These are phyloP conservation scores for Stichopus chloronotus DNA, from an alignment of 35 echinoderm and acorn worm genomes.

Conservation along the genomic window DNA sequence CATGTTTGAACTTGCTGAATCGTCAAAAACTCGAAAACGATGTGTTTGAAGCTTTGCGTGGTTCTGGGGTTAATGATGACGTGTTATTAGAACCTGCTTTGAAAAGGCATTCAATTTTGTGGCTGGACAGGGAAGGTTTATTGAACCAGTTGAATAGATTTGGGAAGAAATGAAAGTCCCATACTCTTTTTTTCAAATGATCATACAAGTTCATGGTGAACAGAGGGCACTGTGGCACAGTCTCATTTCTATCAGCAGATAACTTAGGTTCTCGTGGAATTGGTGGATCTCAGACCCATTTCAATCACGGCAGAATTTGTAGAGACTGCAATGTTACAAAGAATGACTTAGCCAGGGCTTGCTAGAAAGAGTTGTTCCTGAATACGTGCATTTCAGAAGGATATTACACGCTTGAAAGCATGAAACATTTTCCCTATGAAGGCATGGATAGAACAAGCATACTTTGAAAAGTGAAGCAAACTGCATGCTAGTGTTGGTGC, in stretches of 20 bases:
- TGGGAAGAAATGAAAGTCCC: not conserved
- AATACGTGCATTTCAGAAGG: constrained; percentile 37
- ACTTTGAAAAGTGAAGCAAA: constrained; percentile 24
- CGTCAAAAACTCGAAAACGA: too few relatives aligned
- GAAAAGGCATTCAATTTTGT: not conserved
- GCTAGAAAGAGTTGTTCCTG: constrained; percentile 49
- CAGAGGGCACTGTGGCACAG: constrained; percentile 19
- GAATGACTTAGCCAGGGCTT: constrained; percentile 30
- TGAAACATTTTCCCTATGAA: constrained; percentile 45
- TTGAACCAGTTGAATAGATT: not conserved
- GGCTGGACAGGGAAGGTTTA: not conserved
- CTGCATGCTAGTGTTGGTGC: constrained; percentile 37
- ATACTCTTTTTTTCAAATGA: not conserved
- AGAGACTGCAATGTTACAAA: not conserved
- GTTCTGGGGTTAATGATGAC: too few relatives aligned
- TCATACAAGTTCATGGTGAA: constrained; percentile 7
- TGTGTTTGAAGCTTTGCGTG: too few relatives aligned
- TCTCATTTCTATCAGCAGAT: constrained; percentile 57
- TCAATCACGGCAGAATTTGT: constrained; percentile 37
- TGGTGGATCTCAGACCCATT: constrained; percentile 41
- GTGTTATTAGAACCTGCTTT: not conserved
- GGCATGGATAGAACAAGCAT: constrained; percentile 33
- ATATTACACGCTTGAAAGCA: constrained; percentile 18
- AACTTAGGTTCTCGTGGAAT: constrained; percentile 52
- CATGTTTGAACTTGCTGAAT: too few relatives aligned